A percentile compares a stretch with the other conserved stretches of the same genome.
Conservation (phyloP, 2,888 invertebrate species). For the Dioctria linearis region DNA sequence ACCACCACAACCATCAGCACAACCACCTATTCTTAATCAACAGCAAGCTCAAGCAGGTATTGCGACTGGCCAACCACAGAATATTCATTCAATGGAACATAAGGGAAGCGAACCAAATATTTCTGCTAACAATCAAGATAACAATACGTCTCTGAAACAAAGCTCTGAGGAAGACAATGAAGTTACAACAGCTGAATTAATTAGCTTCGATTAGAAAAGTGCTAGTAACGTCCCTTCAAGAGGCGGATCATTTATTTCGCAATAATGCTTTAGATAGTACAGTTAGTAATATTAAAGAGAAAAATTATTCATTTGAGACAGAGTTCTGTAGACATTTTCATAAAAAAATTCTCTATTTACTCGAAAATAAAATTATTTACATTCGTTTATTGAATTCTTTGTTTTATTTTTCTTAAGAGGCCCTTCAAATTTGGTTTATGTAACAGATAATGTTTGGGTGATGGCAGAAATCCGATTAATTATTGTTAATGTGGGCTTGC, state of each 20-base stretch:
- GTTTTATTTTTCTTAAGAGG: not conserved
- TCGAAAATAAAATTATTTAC: not conserved
- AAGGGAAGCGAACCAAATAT: not conserved
- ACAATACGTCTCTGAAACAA: conserved; percentile 65
- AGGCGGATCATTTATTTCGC: not conserved
- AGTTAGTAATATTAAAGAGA: not conserved
- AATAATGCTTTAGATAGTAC: not conserved
- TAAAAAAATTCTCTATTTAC: not conserved
- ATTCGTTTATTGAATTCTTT: not conserved
- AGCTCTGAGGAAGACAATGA: conserved; percentile 69
- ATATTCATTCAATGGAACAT: not conserved
- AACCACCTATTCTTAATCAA: conserved; percentile 35
- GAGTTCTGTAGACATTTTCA: not conserved
- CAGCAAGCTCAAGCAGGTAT: not conserved
- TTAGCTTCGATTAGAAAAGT: conserved; percentile 80
- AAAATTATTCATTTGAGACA: not conserved
- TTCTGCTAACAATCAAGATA: conserved; percentile 5
- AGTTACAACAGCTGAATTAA: conserved; percentile 82
- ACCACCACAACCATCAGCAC: not conserved
- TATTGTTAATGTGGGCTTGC: too few relatives aligned
- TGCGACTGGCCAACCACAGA: not conserved
- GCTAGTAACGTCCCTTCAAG: not conserved
- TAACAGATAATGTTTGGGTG: too few relatives aligned
- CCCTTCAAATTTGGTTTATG: too few relatives aligned
- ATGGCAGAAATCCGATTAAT: too few relatives aligned